Evolutionary conservation across 2,797 vertebrate genomes (phyloP).

Genomic region (Psittacula echo): DNA sequence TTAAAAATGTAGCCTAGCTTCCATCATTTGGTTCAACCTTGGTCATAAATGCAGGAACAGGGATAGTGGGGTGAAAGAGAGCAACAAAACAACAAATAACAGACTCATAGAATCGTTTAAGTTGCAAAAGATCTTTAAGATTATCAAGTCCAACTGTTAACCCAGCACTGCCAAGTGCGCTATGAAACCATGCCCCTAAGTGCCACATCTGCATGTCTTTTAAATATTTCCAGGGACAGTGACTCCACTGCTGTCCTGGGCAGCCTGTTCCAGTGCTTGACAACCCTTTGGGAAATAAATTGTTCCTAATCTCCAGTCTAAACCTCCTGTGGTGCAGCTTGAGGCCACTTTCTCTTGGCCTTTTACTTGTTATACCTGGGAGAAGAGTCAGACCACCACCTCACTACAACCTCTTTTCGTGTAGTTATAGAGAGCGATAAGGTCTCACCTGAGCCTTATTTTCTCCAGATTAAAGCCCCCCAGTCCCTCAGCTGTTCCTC

Average conservation of each 20-base stretch:
- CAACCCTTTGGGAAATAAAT: neutral
- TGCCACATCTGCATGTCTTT: rapidly evolving
- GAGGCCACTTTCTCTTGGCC: rapidly evolving
- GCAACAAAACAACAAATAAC: neutral
- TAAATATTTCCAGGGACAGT: neutral
- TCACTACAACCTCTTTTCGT: rapidly evolving
- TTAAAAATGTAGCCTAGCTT: conserved; percentile 32
- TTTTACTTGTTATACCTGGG: rapidly evolving
- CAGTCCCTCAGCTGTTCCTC: neutral
- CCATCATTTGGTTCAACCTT: neutral
- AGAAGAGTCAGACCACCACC: rapidly evolving
- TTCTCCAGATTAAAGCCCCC: neutral
- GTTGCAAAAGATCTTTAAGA: neutral
- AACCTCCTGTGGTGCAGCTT: rapidly evolving
- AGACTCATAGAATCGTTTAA: rapidly evolving
- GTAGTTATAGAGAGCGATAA: rapidly evolving
- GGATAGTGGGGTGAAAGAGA: neutral
- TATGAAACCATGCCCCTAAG: rapidly evolving
- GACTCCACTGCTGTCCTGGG: neutral
- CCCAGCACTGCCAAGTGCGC: rapidly evolving
- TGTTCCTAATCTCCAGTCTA: too few relatives aligned
- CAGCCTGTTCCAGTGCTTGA: neutral
- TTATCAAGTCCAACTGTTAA: neutral
- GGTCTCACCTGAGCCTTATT: neutral
- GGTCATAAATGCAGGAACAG: neutral